Evolutionary conservation across 1,140 invertebrate genomes (phyloP).

Genomic region (Antheraea mylitta): DNA sequence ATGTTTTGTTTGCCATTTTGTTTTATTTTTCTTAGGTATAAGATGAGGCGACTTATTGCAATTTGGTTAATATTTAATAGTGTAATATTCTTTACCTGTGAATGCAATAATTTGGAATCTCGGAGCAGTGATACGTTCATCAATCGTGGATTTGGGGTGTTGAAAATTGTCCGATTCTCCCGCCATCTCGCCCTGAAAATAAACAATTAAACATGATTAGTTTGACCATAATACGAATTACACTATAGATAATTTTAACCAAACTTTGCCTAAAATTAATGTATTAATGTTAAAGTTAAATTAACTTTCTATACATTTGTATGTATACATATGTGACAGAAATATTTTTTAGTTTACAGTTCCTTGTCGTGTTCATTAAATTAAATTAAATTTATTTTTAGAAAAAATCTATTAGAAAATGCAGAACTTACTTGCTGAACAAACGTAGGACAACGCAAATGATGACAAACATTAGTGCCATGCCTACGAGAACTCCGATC

Average conservation of each 20-base stretch:
- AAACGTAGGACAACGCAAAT: slow-evolving; percentile 95
- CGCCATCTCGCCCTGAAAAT: slow-evolving; percentile 90
- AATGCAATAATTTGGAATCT: slow-evolving; percentile 89
- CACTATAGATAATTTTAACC: no score
- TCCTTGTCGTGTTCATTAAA: no score
- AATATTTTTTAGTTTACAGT: no score
- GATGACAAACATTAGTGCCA: slow-evolving; percentile 96
- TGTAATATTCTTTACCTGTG: slow-evolving; percentile 66
- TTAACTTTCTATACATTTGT: no score
- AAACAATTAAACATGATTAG: not conserved
- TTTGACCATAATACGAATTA: not conserved
- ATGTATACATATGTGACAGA: no score
- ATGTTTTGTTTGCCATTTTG: no score
- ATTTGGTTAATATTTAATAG: not conserved
- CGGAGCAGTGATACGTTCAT: slow-evolving; percentile 92
- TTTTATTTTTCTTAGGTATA: no score
- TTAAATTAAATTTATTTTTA: no score
- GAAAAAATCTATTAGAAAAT: not conserved
- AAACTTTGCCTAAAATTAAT: no score
- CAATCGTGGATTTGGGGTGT: slow-evolving; percentile 94
- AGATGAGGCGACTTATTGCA: no score
- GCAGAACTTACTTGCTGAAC: slow-evolving; percentile 90
- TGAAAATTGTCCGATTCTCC: slow-evolving; percentile 95
- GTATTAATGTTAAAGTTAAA: no score
- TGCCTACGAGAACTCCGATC: slow-evolving; percentile 93